A percentile compares a stretch with the other conserved stretches of the same genome.
Evolutionary conservation across 1,140 invertebrate species (phyloP).

Genomic region (Caenorhabditis inopinata): DNA sequence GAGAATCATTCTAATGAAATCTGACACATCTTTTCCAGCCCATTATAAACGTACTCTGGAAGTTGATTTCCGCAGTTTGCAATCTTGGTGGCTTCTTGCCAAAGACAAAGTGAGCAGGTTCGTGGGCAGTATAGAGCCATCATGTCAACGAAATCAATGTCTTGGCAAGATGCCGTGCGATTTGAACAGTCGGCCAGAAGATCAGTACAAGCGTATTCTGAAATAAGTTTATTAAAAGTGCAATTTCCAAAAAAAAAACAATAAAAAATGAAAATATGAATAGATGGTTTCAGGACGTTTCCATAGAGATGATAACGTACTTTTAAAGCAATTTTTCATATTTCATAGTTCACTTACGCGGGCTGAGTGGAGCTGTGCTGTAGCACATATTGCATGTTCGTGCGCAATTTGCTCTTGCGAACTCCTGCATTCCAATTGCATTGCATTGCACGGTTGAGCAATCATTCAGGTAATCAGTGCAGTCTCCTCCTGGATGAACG

Average conservation of each 20-base stretch:
- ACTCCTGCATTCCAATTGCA: conserved; percentile 9
- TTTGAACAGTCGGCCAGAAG: conserved; percentile 4
- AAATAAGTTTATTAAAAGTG: not conserved
- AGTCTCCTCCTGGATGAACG: conserved; percentile 18
- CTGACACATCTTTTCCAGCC: too few relatives aligned
- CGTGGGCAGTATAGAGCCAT: conserved; percentile 6
- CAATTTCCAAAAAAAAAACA: too few relatives aligned
- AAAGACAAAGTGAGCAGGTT: not conserved
- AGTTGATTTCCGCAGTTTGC: conserved; percentile 1
- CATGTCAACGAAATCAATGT: conserved; percentile 25
- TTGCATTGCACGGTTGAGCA: not conserved
- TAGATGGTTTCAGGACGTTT: not conserved
- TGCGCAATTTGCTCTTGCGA: conserved; percentile 20
- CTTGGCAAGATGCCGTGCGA: not conserved
- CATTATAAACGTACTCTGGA: not conserved
- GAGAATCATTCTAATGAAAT: too few relatives aligned
- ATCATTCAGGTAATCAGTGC: conserved; percentile 1
- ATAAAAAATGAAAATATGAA: too few relatives aligned
- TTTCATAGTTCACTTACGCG: not conserved
- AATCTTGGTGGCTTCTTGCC: not conserved
- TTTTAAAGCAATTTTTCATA: too few relatives aligned
- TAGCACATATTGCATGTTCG: conserved; percentile 30
- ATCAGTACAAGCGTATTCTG: conserved; percentile 7
- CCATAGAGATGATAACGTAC: too few relatives aligned
- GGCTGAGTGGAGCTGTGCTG: not conserved